Conservation (phyloP, 2,113 vertebrate species). For the Hoplias malabaricus region DNA sequence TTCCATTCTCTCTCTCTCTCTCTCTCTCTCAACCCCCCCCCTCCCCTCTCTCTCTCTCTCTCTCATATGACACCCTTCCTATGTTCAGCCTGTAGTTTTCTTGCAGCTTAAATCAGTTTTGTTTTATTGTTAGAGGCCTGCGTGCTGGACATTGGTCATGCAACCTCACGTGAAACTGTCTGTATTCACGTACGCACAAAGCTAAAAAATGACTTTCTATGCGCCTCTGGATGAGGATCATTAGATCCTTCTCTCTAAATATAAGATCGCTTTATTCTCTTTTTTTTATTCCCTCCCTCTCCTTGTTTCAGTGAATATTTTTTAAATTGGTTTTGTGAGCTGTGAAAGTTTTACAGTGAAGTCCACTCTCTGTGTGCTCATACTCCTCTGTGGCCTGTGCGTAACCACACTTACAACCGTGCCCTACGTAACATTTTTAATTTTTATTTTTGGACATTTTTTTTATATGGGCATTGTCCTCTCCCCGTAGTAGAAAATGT, state of each 20-base stretch:
- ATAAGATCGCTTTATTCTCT: background rate
- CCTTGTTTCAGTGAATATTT: background rate
- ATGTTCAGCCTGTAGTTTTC: background rate
- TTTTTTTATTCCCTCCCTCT: background rate
- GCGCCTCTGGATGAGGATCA: background rate
- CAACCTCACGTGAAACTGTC: background rate
- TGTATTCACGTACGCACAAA: background rate
- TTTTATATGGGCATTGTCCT: background rate
- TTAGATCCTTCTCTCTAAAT: background rate
- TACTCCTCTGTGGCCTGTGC: background rate
- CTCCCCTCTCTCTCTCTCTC: background rate
- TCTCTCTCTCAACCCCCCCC: too few species aligned
- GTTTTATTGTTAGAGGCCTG: background rate
- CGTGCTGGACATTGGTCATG: background rate
- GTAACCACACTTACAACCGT: background rate
- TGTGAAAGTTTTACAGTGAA: background rate
- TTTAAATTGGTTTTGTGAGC: background rate
- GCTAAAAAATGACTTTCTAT: background rate
- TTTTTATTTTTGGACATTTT: background rate
- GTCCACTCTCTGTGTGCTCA: background rate
- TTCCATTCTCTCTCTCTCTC: too few species aligned
- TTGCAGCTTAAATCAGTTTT: conserved; percentile 14
- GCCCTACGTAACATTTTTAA: background rate
- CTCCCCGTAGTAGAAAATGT: too few species aligned
- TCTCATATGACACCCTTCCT: background rate